A percentile compares a stretch with the other conserved stretches of the same genome.
Evolutionary conservation across 2,113 vertebrate genomes (phyloP).

Genomic region (Notechis scutatus): DNA sequence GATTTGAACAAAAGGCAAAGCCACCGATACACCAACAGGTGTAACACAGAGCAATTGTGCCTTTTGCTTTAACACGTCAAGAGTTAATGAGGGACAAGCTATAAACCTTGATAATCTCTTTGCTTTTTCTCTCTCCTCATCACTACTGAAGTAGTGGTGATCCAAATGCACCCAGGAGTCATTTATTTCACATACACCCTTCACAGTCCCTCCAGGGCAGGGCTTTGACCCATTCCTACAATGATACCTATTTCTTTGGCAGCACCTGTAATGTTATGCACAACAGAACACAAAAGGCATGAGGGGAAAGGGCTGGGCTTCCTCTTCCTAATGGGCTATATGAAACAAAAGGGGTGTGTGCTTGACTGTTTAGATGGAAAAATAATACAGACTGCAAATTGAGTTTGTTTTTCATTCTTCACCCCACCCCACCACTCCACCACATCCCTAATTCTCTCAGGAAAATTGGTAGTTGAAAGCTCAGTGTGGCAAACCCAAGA

Average conservation of each 20-base stretch:
- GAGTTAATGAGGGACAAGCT: constrained; percentile 61
- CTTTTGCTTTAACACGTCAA: constrained; percentile 36
- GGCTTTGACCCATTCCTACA: constrained; percentile 14
- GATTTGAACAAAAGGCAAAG: constrained; percentile 45
- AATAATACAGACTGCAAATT: constrained; percentile 25
- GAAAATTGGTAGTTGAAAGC: not conserved
- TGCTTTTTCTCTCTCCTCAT: not conserved
- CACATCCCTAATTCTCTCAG: not conserved
- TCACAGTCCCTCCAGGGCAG: not conserved
- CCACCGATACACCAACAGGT: constrained; percentile 36
- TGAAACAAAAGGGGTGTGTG: constrained; percentile 38
- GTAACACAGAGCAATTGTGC: constrained; percentile 38
- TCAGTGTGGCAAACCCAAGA: not conserved
- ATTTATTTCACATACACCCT: constrained; percentile 42
- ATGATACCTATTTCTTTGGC: constrained; percentile 7
- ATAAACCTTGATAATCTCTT: constrained; percentile 33
- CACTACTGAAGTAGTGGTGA: not conserved
- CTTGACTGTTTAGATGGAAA: constrained; percentile 36
- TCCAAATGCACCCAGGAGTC: constrained; percentile 38
- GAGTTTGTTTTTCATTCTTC: constrained; percentile 5
- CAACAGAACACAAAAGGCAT: constrained; percentile 49
- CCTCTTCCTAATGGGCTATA: constrained; percentile 50
- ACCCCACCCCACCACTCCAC: not conserved
- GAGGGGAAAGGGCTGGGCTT: constrained; percentile 56
- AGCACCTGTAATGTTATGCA: constrained; percentile 53